Base-by-base conservation (phyloP, 2,888 invertebrate species). In the Smittia aterrima region DNA sequence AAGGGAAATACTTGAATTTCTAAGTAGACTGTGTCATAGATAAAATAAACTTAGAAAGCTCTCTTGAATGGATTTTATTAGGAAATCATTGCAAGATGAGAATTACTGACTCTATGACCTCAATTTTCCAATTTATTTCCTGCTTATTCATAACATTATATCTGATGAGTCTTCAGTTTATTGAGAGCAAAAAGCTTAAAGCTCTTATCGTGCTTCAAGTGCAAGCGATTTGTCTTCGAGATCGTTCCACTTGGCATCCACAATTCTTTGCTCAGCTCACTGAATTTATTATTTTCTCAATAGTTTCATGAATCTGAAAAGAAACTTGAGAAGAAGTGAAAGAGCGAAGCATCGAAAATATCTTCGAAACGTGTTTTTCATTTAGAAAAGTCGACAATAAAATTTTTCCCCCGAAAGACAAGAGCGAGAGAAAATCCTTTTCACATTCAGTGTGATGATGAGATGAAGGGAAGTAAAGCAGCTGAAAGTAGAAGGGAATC, bases 331-430 rank as follows among this genome's bases (percentile, higher is more conserved):
- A 32, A 47, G 11, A 11, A 47, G n/a, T n/a, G 47, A 6, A 47
- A 47, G 47, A 47, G n/a, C 16, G 47, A 6, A 47, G 47, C 11
- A 47, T 47, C 47, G 16, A 47, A 67, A 67, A 67, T 67, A 67
- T 67, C 47, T 40, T 47, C 67, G 16, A 67, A 16, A 67, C 67
- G 67, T 67, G 67, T 67, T 67, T 47, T 67, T 67, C 67, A 67
- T 67, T 67, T 40, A 13, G 22, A 67, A 41, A 66, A 47, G 11
- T 47, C 16, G 16, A 58, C 58, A 58, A 58, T 58, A 58, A 58
- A 22, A 32, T 6, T 6, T 32, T n/a, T n/a, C n/a, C n/a, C 32
- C 32, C 9, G 32, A 32, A 32, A 32, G 32, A 32, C 32, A 6
- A 32, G 32, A 32, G n/a, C n/a, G n/a, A n/a, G n/a, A 58, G 22